Evolutionary conservation across 2,113 vertebrate species (phyloP).

Genomic region (Arvicanthis niloticus): DNA sequence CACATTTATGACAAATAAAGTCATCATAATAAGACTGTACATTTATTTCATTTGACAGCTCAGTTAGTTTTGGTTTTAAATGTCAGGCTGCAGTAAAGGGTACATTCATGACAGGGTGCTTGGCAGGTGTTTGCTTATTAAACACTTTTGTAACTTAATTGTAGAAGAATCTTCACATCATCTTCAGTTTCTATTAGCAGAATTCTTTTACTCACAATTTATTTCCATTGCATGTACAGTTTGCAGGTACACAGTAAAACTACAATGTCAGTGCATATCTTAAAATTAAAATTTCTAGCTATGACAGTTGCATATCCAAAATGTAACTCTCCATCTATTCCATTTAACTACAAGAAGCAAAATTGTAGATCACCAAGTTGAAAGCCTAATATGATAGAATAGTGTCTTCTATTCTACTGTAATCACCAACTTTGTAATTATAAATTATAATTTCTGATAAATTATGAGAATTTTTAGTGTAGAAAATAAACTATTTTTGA

Average conservation of each 20-base stretch:
- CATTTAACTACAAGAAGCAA: not conserved
- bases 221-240: not conserved
- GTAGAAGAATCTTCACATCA: not conserved
- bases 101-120: conserved; percentile 9
- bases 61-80: not conserved
- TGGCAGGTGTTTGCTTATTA: conserved; percentile 43
- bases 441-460: not conserved
- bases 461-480: not conserved
- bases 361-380: not conserved
- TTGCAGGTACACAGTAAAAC: not conserved
- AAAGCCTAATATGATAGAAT: not conserved
- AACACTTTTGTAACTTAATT: conserved; percentile 20
- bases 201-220: not conserved
- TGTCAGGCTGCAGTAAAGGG: conserved; percentile 1
- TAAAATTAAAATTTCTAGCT: not conserved
- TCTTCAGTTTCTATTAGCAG: not conserved
- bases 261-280: not conserved
- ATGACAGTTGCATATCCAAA: not conserved
- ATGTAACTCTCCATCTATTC: not conserved
- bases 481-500: not conserved
- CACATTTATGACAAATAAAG: not conserved
- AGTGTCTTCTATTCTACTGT: not conserved
- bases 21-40: not conserved
- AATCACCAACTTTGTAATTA: not conserved
- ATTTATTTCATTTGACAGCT: not conserved